Evolutionary conservation across 2,888 invertebrate species (phyloP), one percentile per base, ranked within the genome.

Genomic region (Rhodophaea formosa): DNA sequence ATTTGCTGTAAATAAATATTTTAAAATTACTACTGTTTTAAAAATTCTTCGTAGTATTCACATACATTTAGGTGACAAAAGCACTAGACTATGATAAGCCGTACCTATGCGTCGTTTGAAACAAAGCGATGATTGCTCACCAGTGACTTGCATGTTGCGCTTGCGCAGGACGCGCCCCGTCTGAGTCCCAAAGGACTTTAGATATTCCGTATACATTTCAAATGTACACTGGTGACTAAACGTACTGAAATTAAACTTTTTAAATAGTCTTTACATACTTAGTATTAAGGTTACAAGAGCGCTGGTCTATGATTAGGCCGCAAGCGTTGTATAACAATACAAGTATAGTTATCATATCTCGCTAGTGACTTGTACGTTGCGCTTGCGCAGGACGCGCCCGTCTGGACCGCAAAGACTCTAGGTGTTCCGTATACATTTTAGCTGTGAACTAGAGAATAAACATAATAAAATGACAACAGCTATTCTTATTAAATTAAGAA

Each of bases 41-140:
- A n/a, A n/a, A n/a, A n/a, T n/a, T n/a, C n/a, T n/a, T n/a, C n/a
- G n/a, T n/a, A n/a, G n/a, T n/a, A n/a, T n/a, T n/a, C n/a, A n/a
- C n/a, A n/a, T n/a, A n/a, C n/a, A n/a, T n/a, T n/a, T n/a, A n/a
- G n/a, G n/a, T n/a, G 86, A 70, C 46, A 61, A 68, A 70, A 60
- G 67, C 58, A 57, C 35, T 35, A 3, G 7, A 1, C 12, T 8
- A 8, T 64, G 53, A 14, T 46, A 53, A 60, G 57, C 59, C 64
- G 68, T 10, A 12, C 10, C 70, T 71, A 68, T 63, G 69, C 62
- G 67, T 62, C 69, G 67, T 70, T 73, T 77, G 77, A 84, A 84
- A 85, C 86, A 86, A 86, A 85, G 77, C 46, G 62, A 71, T 86
- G 87, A 88, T 88, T 88, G 84, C 78, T 69, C 68, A 67, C 62